A percentile compares a stretch with the other conserved stretches of the same genome.
phyloP scores from a whole-genome alignment of 2,113 vertebrate species.

The Ondatra zibethicus region DNA sequence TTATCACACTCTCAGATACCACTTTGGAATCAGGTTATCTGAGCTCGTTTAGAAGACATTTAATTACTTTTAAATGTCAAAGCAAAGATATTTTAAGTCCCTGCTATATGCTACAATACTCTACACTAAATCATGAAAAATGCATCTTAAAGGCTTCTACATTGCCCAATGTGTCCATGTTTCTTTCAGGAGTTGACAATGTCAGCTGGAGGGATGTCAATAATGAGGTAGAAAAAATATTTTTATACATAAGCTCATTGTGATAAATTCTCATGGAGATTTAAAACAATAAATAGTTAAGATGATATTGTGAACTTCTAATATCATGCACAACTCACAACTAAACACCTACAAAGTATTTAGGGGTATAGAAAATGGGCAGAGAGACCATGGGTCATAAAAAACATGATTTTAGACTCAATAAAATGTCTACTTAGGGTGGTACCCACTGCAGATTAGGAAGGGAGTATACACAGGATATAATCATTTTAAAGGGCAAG shows the following conservation, averaged over 20 bases:
- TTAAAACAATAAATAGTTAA: not conserved
- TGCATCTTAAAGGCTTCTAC: not conserved
- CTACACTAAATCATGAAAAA: not conserved
- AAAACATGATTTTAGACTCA: not conserved
- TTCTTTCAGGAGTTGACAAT: not conserved
- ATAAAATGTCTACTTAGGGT: not conserved
- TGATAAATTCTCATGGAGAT: not conserved
- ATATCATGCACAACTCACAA: not conserved
- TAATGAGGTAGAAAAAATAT: conserved; percentile 49
- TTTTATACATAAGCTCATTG: conserved; percentile 27
- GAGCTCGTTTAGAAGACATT: not conserved
- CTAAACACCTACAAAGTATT: not conserved
- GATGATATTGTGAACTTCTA: not conserved
- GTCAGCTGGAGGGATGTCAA: not conserved
- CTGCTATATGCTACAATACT: not conserved
- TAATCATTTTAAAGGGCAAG: not conserved
- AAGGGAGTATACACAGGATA: rapidly evolving
- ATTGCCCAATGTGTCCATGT: not conserved
- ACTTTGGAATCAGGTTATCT: not conserved
- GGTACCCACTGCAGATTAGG: not conserved
- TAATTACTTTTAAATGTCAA: conserved; percentile 20
- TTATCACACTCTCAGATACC: not conserved
- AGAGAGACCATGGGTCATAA: not conserved
- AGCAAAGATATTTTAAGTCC: not conserved
- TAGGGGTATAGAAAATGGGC: not conserved